Evolutionary conservation across 1,140 invertebrate species (phyloP).

Genomic region (Colletes gigas): DNA sequence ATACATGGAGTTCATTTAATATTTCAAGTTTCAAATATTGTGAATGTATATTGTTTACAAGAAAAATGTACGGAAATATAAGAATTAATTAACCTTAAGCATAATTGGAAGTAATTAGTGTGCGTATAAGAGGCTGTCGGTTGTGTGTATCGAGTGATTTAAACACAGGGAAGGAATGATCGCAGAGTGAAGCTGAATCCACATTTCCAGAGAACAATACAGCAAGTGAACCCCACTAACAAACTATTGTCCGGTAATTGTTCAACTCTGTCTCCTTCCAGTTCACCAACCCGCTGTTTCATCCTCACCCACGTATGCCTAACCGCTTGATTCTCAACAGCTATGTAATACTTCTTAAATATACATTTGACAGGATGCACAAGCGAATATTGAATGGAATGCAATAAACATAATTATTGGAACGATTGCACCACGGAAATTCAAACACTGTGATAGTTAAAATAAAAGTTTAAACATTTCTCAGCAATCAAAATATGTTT

Average conservation of each 20-base stretch:
- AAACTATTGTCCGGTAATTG: slow-evolving; percentile 81
- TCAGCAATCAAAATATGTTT: not conserved
- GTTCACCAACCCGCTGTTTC: slow-evolving; percentile 42
- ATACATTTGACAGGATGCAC: not conserved
- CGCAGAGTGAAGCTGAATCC: slow-evolving; percentile 73
- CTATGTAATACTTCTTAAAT: not conserved
- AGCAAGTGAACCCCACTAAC: slow-evolving; percentile 79
- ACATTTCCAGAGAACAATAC: slow-evolving; percentile 79
- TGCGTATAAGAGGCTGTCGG: slow-evolving; percentile 24
- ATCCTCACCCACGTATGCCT: slow-evolving; percentile 21
- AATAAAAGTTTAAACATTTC: not conserved
- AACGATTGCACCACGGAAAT: not conserved
- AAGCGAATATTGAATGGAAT: not conserved
- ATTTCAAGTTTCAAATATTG: not conserved
- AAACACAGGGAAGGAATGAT: slow-evolving; percentile 55
- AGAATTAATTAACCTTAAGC: not conserved
- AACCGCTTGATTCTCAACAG: slow-evolving; percentile 33
- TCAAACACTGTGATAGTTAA: too few relatives aligned
- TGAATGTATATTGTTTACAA: not conserved
- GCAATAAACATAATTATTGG: not conserved
- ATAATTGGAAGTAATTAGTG: slow-evolving; percentile 14
- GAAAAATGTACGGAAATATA: not conserved
- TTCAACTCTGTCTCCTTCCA: slow-evolving; percentile 65
- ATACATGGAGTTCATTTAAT: not conserved
- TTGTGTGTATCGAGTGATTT: slow-evolving; percentile 50